Evolutionary conservation across 2,797 vertebrate species (phyloP).

Genomic region (Helarctos malayanus): DNA sequence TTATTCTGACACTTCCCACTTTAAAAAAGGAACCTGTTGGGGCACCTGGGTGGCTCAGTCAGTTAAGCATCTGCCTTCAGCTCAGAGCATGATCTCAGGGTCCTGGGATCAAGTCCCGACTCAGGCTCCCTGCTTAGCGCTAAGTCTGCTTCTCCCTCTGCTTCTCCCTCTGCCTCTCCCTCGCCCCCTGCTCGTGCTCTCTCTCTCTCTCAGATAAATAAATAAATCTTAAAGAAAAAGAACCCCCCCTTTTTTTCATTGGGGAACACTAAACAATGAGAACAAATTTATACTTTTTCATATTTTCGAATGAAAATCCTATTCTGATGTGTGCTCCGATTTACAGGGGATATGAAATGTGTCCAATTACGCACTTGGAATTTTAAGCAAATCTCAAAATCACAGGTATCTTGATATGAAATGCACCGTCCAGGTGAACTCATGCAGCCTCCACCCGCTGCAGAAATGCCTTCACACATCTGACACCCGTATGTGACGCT

Average conservation of each 20-base stretch:
- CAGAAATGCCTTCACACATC: neutral
- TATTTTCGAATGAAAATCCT: slow-evolving; percentile 35
- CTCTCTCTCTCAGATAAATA: neutral
- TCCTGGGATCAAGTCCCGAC: neutral
- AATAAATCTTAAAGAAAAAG: neutral
- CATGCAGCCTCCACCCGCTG: accelerated
- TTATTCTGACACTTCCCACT: slow-evolving; percentile 4
- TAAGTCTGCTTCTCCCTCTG: neutral
- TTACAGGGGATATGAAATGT: neutral
- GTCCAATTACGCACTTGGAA: neutral
- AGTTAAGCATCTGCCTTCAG: neutral
- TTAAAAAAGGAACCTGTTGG: neutral
- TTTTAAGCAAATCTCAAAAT: slow-evolving; percentile 48
- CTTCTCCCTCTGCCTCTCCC: neutral
- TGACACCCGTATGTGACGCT: neutral
- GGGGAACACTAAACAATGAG: neutral
- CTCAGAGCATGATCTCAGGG: neutral
- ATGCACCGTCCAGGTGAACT: neutral
- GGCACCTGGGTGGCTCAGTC: neutral
- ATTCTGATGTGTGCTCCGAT: neutral
- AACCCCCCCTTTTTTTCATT: neutral
- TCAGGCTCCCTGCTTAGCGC: neutral
- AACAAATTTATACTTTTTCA: neutral
- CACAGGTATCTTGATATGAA: neutral
- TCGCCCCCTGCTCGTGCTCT: neutral